Evolutionary conservation across 2,888 invertebrate genomes (phyloP).

Genomic region (Nezara viridula): DNA sequence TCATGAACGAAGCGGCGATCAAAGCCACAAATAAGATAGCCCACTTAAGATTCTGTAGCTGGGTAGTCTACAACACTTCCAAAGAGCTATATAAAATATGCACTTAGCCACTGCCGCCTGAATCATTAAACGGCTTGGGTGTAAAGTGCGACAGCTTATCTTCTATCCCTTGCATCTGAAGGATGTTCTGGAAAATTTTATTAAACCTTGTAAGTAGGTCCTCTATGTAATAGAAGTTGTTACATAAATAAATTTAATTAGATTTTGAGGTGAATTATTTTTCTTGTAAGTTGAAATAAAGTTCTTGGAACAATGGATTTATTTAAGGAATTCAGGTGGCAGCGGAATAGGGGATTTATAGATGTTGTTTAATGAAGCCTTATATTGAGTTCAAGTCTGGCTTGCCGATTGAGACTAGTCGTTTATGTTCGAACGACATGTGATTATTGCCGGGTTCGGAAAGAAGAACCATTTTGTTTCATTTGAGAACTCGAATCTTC

Average conservation of each 20-base stretch:
- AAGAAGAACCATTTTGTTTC: no score
- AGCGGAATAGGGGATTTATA: no score
- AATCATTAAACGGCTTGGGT: not conserved
- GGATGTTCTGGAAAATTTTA: not conserved
- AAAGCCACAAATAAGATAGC: conserved; percentile 36
- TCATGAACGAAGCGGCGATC: not conserved
- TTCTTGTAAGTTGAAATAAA: no score
- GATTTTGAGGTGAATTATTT: no score
- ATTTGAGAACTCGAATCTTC: no score
- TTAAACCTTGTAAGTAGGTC: not conserved
- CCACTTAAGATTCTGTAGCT: conserved; percentile 15
- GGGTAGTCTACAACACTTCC: conserved; percentile 14
- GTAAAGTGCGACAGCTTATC: not conserved
- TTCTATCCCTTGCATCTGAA: not conserved
- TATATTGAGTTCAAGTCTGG: no score
- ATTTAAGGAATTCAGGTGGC: no score
- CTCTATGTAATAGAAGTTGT: not conserved
- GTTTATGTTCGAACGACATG: no score
- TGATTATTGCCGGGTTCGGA: no score
- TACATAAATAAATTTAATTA: not conserved
- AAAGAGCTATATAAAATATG: conserved; percentile 43
- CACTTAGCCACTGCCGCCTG: not conserved
- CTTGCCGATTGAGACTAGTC: no score
- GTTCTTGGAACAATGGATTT: no score
- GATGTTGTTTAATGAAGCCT: no score